Evolutionary conservation across 37 sponge, comb jelly and placozoan genomes (phyloP), one percentile per base, ranked within the genome.

Genomic region (Haliclona indistincta): DNA sequence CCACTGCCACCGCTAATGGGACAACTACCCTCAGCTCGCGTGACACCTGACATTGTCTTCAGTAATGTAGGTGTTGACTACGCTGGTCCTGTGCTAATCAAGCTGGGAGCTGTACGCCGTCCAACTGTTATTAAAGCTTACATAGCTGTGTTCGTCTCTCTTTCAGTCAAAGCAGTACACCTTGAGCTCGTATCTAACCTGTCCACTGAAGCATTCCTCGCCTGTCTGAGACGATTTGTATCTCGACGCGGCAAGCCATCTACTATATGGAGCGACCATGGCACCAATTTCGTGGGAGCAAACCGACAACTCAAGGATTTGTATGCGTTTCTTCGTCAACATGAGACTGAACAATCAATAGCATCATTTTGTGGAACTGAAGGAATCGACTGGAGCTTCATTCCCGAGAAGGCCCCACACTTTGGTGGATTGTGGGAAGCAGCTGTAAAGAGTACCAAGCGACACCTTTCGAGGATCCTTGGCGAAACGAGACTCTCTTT

Each of bases 181-280:
- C n/a, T 78, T 3, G 80, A 86, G 53, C 38, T 41, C 3, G 80
- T 73, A 34, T 74, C 68, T 28, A 75, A 78, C 28, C 49, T 86
- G 41, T 68, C 74, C 28, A 52, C 80, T 11, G 83, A 74, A 38
- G 26, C 63, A 19, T 79, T 86, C 63, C 22, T 86, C 34, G 75
- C 63, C 47, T 40, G 38, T 38, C 29, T 85, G 34, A 40, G 63
- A 56, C 43, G 84, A 37, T 84, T 84, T 41, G 47, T 73, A 40
- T 34, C 67, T 42, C 38, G 77, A 19, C 60, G 77, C 25, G 84
- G 84, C 8, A 62, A 61, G 43, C 78, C 86, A 20, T 35, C 75
- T 10, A 5, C 65, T 42, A 56, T 86, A 15, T 68, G 67, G 75
- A 80, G 70, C 58, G 87, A 86, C 62, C 75, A 86, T 67, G 81